phyloP scores from a whole-genome alignment of 2,888 invertebrate species.

The Eueremaeus valkanovi region DNA sequence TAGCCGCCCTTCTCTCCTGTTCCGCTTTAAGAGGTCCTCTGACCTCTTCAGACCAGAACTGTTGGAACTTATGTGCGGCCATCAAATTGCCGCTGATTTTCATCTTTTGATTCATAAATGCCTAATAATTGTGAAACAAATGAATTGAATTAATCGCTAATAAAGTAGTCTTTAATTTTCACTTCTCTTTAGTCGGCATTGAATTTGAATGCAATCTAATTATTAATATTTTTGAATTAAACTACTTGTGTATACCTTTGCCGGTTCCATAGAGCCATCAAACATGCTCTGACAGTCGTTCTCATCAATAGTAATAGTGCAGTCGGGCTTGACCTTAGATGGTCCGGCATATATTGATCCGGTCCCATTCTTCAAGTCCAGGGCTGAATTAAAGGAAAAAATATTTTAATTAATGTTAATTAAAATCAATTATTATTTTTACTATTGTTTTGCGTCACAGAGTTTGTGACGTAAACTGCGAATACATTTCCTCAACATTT shows the following conservation, averaged over 20 bases:
- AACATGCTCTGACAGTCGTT: slow-evolving; percentile 72
- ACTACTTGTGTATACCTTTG: slow-evolving; percentile 50
- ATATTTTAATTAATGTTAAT: neutral
- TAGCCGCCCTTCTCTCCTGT: neutral
- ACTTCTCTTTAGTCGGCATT: too few relatives aligned
- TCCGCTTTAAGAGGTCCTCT: neutral
- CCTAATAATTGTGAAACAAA: slow-evolving; percentile 47
- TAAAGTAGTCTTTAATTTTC: too few relatives aligned
- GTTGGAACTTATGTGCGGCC: slow-evolving; percentile 52
- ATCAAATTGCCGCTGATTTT: slow-evolving; percentile 54
- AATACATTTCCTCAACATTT: too few relatives aligned
- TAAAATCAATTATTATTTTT: neutral
- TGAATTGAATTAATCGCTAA: too few relatives aligned
- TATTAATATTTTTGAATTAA: too few relatives aligned
- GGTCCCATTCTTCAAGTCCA: slow-evolving; percentile 70
- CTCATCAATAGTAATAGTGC: slow-evolving; percentile 78
- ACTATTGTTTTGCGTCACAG: too few relatives aligned
- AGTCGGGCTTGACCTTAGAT: slow-evolving; percentile 72
- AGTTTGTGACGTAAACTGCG: too few relatives aligned
- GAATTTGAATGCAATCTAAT: neutral
- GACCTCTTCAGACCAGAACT: slow-evolving; percentile 48
- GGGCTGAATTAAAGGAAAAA: slow-evolving; percentile 51
- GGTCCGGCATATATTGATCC: slow-evolving; percentile 71
- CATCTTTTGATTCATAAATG: slow-evolving; percentile 52
- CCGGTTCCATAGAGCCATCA: slow-evolving; percentile 55